Conservation (phyloP, 2,113 vertebrate genomes). For the Pachypanchax playfairii region DNA sequence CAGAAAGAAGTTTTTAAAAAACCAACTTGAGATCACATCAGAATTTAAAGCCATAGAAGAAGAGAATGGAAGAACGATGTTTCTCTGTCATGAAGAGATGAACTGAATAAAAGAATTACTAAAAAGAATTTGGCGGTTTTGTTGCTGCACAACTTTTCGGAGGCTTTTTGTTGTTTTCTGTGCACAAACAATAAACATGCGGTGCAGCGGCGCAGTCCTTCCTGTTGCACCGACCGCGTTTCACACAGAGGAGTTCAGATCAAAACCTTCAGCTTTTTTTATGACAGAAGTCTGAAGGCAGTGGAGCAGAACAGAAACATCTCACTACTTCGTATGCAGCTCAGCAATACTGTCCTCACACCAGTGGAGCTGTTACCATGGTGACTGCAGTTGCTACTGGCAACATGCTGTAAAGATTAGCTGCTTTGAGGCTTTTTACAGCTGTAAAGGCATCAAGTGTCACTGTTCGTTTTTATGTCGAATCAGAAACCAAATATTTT, state of each 20-base stretch:
- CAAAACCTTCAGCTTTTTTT: not conserved
- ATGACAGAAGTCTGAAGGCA: constrained; percentile 1
- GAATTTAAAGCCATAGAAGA: constrained; percentile 24
- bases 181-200: no score
- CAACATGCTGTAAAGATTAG: constrained; percentile 18
- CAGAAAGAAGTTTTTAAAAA: constrained; percentile 1
- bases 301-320: not conserved
- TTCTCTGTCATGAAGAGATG: constrained; percentile 23
- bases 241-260: not conserved
- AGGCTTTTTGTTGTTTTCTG: not conserved
- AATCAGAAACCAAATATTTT: constrained; percentile 4
- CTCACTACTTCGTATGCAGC: constrained; percentile 12
- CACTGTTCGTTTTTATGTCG: not conserved
- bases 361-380: constrained; percentile 39
- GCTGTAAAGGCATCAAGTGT: not conserved
- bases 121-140: constrained; percentile 19
- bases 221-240: not conserved
- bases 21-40: constrained; percentile 1
- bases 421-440: constrained; percentile 8
- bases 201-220: not conserved
- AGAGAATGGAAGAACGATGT: constrained; percentile 1
- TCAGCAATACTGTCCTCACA: constrained; percentile 7
- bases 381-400: constrained; percentile 39
- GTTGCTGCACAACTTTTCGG: not conserved
- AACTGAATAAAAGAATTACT: constrained; percentile 51